Evolutionary conservation across 2,888 invertebrate genomes (phyloP).

Genomic region (Orchesella flavescens): DNA sequence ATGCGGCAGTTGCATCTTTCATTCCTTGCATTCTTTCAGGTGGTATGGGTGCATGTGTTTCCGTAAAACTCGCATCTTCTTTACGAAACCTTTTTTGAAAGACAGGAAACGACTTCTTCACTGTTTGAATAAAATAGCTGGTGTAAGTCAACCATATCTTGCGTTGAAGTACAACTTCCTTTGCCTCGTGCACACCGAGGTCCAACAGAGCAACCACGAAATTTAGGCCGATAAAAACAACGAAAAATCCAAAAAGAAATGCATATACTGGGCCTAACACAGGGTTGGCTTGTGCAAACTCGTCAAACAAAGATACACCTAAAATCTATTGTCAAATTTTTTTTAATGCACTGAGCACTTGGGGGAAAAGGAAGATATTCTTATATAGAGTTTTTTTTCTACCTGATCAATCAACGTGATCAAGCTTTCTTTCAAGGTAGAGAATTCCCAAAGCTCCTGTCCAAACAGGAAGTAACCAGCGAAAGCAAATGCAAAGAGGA

Average conservation of each 20-base stretch:
- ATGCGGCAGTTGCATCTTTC: constrained; percentile 39
- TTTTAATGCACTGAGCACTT: too few species aligned
- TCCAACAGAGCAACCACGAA: constrained; percentile 61
- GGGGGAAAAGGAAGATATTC: too few species aligned
- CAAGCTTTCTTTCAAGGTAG: constrained; percentile 52
- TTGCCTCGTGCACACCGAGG: constrained; percentile 62
- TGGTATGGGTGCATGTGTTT: neutral
- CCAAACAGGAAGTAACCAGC: constrained; percentile 63
- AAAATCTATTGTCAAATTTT: constrained; percentile 33
- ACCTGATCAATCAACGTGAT: constrained; percentile 58
- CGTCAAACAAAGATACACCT: constrained; percentile 48
- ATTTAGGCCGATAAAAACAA: constrained; percentile 58
- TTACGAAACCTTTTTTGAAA: neutral
- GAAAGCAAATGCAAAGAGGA: constrained; percentile 55
- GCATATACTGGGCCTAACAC: constrained; percentile 58
- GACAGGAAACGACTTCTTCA: neutral
- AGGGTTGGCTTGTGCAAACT: constrained; percentile 25
- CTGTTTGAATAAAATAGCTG: constrained; percentile 5
- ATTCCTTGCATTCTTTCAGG: constrained; percentile 50
- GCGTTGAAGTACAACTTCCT: constrained; percentile 56
- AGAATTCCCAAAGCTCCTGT: constrained; percentile 43
- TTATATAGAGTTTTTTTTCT: neutral
- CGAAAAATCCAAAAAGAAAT: constrained; percentile 58
- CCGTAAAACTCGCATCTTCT: neutral
- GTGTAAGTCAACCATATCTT: constrained; percentile 59